These are phyloP conservation scores for Tragulus kanchil DNA, from an alignment of 2,113 vertebrate species.

Conservation along the genomic window DNA sequence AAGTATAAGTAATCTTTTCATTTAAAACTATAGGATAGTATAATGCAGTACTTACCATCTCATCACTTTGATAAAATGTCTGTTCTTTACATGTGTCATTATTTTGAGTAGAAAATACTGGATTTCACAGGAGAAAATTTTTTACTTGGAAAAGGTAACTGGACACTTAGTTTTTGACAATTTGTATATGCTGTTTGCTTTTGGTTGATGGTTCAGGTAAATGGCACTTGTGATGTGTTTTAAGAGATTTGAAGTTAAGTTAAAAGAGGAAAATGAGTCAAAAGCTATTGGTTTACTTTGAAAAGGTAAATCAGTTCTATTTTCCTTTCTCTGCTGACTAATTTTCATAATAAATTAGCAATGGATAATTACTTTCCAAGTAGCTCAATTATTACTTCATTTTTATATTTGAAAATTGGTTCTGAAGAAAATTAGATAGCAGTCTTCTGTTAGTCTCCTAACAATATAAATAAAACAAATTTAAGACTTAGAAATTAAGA, in stretches of 20 bases:
- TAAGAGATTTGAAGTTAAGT: slow-evolving; percentile 12
- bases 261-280: background rate
- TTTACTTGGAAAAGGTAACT: slow-evolving; percentile 1
- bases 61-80: slow-evolving; percentile 8
- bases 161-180: background rate
- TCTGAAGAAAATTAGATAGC: background rate
- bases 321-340: background rate
- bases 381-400: background rate
- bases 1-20: background rate
- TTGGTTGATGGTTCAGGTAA: background rate
- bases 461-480: background rate
- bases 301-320: background rate
- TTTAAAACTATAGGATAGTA: background rate
- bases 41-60: background rate
- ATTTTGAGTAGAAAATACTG: background rate
- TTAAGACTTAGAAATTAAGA: background rate
- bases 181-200: slow-evolving; percentile 3
- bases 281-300: slow-evolving; percentile 46
- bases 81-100: background rate
- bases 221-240: background rate
- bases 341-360: slow-evolving; percentile 31
- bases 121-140: slow-evolving; percentile 29
- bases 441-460: background rate
- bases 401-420: background rate
- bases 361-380: slow-evolving; percentile 17